These are phyloP conservation scores for Saccopteryx bilineata DNA, from an alignment of 2,113 vertebrate genomes.

Conservation along the genomic window DNA sequence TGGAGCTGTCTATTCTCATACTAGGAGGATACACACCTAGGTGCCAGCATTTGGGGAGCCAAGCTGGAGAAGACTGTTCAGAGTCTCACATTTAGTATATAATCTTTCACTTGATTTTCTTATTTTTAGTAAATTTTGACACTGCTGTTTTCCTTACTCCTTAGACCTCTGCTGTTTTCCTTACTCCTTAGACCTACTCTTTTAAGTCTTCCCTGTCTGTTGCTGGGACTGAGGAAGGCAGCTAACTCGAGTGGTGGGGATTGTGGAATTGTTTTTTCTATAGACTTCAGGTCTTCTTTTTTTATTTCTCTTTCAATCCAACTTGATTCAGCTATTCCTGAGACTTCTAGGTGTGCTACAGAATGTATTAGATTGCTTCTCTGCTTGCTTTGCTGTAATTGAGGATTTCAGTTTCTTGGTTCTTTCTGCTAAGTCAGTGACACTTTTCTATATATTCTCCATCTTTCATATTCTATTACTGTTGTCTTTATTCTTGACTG, in stretches of 20 bases:
- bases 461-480: constrained; percentile 5
- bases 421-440: background rate
- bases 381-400: background rate
- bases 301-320: background rate
- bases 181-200: background rate
- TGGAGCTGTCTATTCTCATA: background rate
- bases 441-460: background rate
- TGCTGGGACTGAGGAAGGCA: background rate
- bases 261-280: background rate
- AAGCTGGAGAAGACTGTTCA: background rate
- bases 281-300: background rate
- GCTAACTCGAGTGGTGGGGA: background rate
- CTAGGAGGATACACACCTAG: background rate
- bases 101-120: background rate
- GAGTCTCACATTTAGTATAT: background rate
- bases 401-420: background rate
- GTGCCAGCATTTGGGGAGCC: background rate
- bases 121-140: background rate
- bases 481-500: background rate
- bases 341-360: background rate
- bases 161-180: background rate
- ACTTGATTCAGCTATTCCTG: background rate
- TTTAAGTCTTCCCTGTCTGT: background rate
- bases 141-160: background rate
- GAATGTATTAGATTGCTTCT: background rate